Percentiles rank a stretch among this genome's conserved stretches.
Conservation (phyloP, 2,113 vertebrate species). For the Oryzias melastigma region DNA sequence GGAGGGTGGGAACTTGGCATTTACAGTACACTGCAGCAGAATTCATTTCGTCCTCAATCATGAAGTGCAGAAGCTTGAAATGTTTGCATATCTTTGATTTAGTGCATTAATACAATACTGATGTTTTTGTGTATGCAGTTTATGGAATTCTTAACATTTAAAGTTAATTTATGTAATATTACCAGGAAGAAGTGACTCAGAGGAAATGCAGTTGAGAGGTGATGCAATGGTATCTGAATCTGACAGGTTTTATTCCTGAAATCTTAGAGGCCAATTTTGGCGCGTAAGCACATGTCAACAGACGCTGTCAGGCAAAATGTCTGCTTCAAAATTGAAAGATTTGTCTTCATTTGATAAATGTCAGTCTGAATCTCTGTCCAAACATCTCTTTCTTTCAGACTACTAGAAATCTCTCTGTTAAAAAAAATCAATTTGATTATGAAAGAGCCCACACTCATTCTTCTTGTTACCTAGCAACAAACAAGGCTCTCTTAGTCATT, state of each 20-base stretch:
- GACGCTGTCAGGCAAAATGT: slow-evolving; percentile 3
- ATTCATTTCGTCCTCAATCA: slow-evolving; percentile 9
- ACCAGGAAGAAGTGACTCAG: neutral
- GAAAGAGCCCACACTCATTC: slow-evolving; percentile 77
- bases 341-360: slow-evolving; percentile 36
- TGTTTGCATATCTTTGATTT: slow-evolving; percentile 1
- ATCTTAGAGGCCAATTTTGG: neutral
- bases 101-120: neutral
- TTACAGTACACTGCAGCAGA: slow-evolving; percentile 35
- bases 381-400: slow-evolving; percentile 47
- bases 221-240: neutral
- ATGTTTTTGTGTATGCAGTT: neutral
- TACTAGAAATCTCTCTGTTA: slow-evolving; percentile 57
- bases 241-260: slow-evolving; percentile 11
- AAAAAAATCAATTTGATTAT: slow-evolving; percentile 76
- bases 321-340: slow-evolving; percentile 15
- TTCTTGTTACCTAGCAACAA: slow-evolving; percentile 86
- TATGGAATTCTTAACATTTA: neutral
- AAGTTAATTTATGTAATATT: neutral
- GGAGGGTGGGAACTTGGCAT: slow-evolving; percentile 18
- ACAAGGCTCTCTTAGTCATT: slow-evolving; percentile 78
- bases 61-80: slow-evolving; percentile 4
- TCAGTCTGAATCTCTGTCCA: slow-evolving; percentile 27
- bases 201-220: neutral
- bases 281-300: neutral